These are phyloP conservation scores for Micrastur ruficollis DNA, from an alignment of 2,797 vertebrate genomes.

Conservation along the genomic window DNA sequence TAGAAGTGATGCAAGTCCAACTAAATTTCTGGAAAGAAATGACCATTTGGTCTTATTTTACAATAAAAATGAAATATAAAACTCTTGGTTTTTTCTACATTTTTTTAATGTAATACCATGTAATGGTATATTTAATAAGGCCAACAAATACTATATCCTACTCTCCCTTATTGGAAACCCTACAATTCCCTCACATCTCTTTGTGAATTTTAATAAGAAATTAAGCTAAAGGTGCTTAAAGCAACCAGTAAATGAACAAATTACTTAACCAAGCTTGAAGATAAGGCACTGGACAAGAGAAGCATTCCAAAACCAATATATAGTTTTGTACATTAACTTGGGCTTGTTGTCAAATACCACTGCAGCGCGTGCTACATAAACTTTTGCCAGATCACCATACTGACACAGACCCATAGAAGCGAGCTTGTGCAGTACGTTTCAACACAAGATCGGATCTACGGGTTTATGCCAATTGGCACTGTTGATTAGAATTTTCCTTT, in stretches of 20 bases:
- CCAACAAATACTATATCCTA: background rate
- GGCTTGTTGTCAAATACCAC: background rate
- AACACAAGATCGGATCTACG: conserved; percentile 99
- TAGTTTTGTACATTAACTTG: background rate
- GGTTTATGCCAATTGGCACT: conserved; percentile 96
- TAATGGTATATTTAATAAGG: background rate
- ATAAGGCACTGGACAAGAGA: background rate
- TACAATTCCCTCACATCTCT: background rate
- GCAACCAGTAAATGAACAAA: background rate
- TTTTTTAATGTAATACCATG: background rate
- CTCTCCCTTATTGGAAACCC: background rate
- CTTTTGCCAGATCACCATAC: conserved; percentile 83
- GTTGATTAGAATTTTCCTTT: background rate
- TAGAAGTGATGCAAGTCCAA: background rate
- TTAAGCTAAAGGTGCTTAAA: background rate
- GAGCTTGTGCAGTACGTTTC: conserved; percentile 93
- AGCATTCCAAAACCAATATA: background rate
- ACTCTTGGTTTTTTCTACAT: background rate
- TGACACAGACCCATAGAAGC: conserved; percentile 99
- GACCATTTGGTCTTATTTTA: background rate
- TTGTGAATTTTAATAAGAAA: background rate
- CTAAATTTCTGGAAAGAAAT: background rate
- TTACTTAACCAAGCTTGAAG: background rate
- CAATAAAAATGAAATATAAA: background rate
- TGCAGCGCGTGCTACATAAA: background rate